These are phyloP conservation scores for Gastrophysa polygoni DNA, from an alignment of 2,888 invertebrate species.

Conservation along the genomic window DNA sequence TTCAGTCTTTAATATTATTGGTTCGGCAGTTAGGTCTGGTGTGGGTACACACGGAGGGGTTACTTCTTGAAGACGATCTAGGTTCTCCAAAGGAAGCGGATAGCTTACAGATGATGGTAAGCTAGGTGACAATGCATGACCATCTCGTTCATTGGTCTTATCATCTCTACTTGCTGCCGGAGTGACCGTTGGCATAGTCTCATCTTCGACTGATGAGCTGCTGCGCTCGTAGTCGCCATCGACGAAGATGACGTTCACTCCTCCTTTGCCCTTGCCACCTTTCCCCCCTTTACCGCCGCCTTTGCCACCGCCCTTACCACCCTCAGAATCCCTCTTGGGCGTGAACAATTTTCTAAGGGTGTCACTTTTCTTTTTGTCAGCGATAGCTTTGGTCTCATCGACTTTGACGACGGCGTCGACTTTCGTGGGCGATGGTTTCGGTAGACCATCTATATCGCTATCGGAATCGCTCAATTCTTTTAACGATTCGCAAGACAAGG, in stretches of 20 bases:
- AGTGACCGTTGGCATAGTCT: constrained; percentile 47
- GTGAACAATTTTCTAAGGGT: constrained; percentile 71
- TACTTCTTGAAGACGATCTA: too few species aligned
- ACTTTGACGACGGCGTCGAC: constrained; percentile 53
- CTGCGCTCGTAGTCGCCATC: constrained; percentile 66
- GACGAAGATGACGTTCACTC: constrained; percentile 69
- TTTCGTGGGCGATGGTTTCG: constrained; percentile 35
- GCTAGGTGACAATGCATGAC: background rate
- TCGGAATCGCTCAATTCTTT: constrained; percentile 43
- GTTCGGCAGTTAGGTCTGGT: too few species aligned
- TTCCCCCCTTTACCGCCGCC: constrained; percentile 72
- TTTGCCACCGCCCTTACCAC: constrained; percentile 72
- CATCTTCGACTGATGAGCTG: constrained; percentile 56
- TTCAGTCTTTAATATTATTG: too few species aligned
- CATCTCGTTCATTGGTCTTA: background rate
- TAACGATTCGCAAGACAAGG: constrained; percentile 29
- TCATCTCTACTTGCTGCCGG: too few species aligned
- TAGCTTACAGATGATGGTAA: background rate
- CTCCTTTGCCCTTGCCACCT: constrained; percentile 63
- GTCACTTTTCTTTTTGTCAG: constrained; percentile 74
- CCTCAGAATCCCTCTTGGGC: constrained; percentile 64
- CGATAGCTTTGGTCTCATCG: constrained; percentile 61
- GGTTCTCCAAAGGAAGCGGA: too few species aligned
- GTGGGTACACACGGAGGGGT: too few species aligned
- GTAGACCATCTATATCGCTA: constrained; percentile 36